Evolutionary conservation across 2,888 invertebrate species (phyloP).

Genomic region (Thumatha senex): DNA sequence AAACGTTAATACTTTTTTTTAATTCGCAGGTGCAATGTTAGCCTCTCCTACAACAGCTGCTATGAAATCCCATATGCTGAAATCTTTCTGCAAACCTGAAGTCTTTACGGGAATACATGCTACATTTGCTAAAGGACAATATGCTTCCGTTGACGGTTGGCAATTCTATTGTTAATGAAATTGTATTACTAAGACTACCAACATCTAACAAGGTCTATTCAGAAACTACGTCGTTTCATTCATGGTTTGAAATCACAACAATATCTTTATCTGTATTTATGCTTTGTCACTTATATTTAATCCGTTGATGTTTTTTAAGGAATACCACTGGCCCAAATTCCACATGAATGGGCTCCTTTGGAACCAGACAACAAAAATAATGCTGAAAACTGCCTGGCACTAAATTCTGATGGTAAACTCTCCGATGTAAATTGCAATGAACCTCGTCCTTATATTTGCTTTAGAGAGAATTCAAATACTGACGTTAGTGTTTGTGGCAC

Average conservation of each 20-base stretch:
- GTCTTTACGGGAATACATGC: conserved; percentile 7
- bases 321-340: not conserved
- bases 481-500: conserved; percentile 2
- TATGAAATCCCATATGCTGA: not conserved
- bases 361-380: conserved; percentile 9
- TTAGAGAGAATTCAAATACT: not conserved
- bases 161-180: no score
- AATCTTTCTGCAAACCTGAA: not conserved
- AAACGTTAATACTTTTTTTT: no score
- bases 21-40: conserved; percentile 3
- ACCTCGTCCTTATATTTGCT: conserved; percentile 3
- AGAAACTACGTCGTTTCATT: no score
- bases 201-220: no score
- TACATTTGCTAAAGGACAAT: conserved; percentile 5
- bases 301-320: not conserved
- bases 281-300: no score
- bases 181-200: no score
- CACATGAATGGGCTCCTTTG: conserved; percentile 1
- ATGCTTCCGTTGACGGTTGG: not conserved
- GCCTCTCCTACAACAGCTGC: conserved; percentile 2
- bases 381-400: not conserved
- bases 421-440: conserved; percentile 1
- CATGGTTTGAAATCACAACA: no score
- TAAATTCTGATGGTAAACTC: not conserved
- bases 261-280: no score